phyloP scores from a whole-genome alignment of 2,888 invertebrate genomes.

The Apamea crenata region DNA sequence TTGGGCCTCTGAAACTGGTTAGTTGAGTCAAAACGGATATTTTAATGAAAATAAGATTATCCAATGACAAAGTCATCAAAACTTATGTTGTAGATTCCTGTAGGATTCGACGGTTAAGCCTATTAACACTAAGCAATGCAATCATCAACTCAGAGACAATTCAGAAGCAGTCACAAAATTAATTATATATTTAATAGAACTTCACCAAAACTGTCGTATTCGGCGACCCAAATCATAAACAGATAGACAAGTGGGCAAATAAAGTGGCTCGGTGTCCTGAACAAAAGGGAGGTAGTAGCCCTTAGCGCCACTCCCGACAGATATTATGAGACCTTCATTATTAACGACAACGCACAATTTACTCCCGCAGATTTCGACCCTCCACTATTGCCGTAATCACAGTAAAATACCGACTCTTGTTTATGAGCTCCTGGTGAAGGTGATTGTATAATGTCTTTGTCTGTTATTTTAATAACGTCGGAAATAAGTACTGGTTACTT shows the following conservation, averaged over 20 bases:
- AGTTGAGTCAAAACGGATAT: neutral
- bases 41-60: neutral
- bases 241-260: slow-evolving; percentile 69
- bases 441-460: slow-evolving; percentile 51
- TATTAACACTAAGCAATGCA: slow-evolving; percentile 29
- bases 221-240: slow-evolving; percentile 72
- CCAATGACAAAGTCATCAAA: neutral
- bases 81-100: neutral
- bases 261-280: slow-evolving; percentile 66
- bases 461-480: slow-evolving; percentile 17
- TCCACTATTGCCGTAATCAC: slow-evolving; percentile 65
- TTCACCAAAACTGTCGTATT: slow-evolving; percentile 64
- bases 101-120: neutral
- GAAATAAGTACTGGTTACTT: neutral
- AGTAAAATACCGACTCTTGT: slow-evolving; percentile 65
- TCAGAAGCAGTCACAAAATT: slow-evolving; percentile 50
- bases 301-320: slow-evolving; percentile 71
- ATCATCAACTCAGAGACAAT: slow-evolving; percentile 39
- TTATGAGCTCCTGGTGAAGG: slow-evolving; percentile 61
- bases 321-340: slow-evolving; percentile 74
- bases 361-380: slow-evolving; percentile 64
- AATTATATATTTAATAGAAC: slow-evolving; percentile 62
- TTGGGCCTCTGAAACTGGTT: neutral
- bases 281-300: slow-evolving; percentile 69
- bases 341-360: slow-evolving; percentile 69